Conservation (phyloP, 2,888 invertebrate species). For the Lithodes maja region DNA sequence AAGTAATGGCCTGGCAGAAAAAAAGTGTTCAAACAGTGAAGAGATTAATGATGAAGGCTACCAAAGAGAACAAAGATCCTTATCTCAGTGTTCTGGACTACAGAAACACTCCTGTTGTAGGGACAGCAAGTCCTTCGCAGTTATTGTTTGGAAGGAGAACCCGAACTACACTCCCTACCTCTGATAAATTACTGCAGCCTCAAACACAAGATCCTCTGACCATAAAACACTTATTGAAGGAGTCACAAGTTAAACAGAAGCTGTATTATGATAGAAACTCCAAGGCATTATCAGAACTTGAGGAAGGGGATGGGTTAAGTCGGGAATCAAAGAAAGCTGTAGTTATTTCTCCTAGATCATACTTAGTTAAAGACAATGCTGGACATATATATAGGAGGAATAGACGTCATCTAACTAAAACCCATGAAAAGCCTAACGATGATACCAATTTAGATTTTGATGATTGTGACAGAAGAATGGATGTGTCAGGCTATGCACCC, state of each 20-base stretch:
- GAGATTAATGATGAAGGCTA: conserved; percentile 24
- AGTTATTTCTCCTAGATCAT: no score
- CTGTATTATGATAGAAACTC: conserved; percentile 9
- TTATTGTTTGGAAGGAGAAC: conserved; percentile 20
- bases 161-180: conserved; percentile 1
- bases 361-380: no score
- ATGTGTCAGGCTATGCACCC: no score
- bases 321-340: neutral
- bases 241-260: conserved; percentile 12
- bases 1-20: conserved; percentile 16
- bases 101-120: conserved; percentile 15
- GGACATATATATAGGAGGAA: no score
- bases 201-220: conserved; percentile 11
- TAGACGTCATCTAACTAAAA: no score
- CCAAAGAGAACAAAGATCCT: neutral
- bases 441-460: no score
- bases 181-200: neutral
- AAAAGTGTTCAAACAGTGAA: conserved; percentile 21
- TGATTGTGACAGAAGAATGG: no score
- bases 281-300: neutral
- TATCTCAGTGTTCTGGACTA: neutral
- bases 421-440: no score
- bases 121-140: neutral
- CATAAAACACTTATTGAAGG: no score
- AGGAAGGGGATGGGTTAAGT: conserved; percentile 1